These are phyloP conservation scores for Aradus depressus DNA, from an alignment of 2,888 invertebrate species.

Conservation along the genomic window DNA sequence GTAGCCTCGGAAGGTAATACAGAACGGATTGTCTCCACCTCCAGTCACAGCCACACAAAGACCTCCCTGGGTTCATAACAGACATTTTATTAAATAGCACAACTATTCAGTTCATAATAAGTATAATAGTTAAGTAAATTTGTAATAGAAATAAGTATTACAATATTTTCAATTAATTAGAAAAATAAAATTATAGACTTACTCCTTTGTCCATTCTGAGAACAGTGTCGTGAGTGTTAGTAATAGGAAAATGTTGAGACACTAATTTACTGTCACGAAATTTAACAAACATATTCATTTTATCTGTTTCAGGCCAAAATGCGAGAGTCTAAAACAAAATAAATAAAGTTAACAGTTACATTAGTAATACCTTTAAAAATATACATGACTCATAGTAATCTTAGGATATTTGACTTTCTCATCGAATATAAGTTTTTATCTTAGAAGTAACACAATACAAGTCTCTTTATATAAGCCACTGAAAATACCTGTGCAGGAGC, in stretches of 20 bases:
- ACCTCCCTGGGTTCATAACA: slow-evolving; percentile 47
- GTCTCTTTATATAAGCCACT: no score
- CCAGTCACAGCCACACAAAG: slow-evolving; percentile 60
- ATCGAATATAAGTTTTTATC: no score
- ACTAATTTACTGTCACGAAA: slow-evolving; percentile 60
- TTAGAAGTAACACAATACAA: no score
- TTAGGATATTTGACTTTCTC: not conserved
- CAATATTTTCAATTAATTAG: not conserved
- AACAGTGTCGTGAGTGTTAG: slow-evolving; percentile 56
- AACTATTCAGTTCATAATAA: slow-evolving; percentile 11
- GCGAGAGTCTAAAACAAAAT: slow-evolving; percentile 42
- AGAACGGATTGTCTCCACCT: slow-evolving; percentile 59
- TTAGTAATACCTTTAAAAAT: no score
- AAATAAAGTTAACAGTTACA: no score
- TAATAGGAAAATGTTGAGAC: slow-evolving; percentile 66
- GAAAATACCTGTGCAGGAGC: slow-evolving; percentile 39
- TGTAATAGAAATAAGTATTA: not conserved
- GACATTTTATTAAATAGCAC: slow-evolving; percentile 23
- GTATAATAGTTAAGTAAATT: not conserved
- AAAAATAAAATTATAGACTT: slow-evolving; percentile 35
- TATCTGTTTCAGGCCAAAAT: slow-evolving; percentile 73
- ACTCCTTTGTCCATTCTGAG: slow-evolving; percentile 76
- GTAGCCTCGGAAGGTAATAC: slow-evolving; percentile 64
- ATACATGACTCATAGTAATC: no score
- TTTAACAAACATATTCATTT: slow-evolving; percentile 70